These are phyloP conservation scores for Cryptophagus acutangulus DNA, from an alignment of 2,888 invertebrate species.

Conservation along the genomic window DNA sequence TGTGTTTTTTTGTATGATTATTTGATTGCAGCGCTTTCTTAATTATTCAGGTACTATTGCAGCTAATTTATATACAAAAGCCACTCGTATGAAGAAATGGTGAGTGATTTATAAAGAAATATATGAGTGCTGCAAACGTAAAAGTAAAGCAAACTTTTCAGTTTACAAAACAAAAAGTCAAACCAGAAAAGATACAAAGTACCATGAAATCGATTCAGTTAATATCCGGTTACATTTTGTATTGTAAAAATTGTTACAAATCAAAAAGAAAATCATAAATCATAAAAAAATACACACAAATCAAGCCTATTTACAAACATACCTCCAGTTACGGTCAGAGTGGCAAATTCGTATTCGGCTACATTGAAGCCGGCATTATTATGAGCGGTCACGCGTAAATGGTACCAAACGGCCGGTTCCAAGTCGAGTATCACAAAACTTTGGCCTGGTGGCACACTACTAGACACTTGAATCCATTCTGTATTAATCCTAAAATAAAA, in stretches of 20 bases:
- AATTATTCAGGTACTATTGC: constrained; percentile 48
- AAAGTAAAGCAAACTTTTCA: too few species aligned
- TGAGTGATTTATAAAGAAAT: not conserved
- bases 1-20: too few species aligned
- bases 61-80: constrained; percentile 6
- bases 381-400: constrained; percentile 84
- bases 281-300: constrained; percentile 11
- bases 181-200: constrained; percentile 7
- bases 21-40: constrained; percentile 30
- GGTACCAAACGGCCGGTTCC: constrained; percentile 92
- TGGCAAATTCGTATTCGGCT: constrained; percentile 93
- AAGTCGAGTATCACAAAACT: constrained; percentile 88
- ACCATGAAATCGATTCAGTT: too few species aligned
- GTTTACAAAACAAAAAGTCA: constrained; percentile 9
- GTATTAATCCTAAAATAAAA: constrained; percentile 60
- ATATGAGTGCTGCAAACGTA: constrained; percentile 33
- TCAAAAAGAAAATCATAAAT: constrained; percentile 17
- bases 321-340: constrained; percentile 92
- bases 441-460: constrained; percentile 85
- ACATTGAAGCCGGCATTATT: constrained; percentile 95
- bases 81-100: constrained; percentile 7
- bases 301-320: constrained; percentile 44
- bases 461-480: constrained; percentile 93
- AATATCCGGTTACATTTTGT: too few species aligned
- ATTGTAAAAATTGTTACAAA: constrained; percentile 9